Conservation (phyloP, 1,140 invertebrate species). For the Ostrea edulis region DNA sequence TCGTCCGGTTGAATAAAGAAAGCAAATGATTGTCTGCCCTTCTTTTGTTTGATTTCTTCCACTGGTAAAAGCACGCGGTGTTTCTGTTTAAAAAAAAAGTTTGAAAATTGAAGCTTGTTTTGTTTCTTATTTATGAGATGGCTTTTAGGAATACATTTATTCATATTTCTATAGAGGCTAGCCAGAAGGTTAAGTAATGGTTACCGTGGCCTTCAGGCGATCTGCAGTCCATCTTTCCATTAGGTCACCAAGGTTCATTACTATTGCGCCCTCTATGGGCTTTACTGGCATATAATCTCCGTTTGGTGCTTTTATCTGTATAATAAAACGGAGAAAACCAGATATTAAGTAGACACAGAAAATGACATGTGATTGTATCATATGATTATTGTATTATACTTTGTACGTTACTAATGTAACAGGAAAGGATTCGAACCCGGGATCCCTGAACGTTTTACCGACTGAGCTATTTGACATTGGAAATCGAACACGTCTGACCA, state of each 20-base stretch:
- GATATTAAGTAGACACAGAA: neutral
- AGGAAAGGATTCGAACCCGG: no score
- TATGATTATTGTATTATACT: no score
- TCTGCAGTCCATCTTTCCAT: constrained; percentile 62
- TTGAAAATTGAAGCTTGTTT: no score
- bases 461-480: no score
- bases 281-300: constrained; percentile 49
- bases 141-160: no score
- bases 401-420: no score
- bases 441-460: no score
- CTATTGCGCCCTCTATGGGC: constrained; percentile 50
- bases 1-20: constrained; percentile 89
- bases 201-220: constrained; percentile 39
- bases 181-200: no score
- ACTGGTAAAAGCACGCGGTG: constrained; percentile 87
- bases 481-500: no score
- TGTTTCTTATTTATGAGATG: no score
- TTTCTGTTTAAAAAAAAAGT: constrained; percentile 77
- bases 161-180: no score
- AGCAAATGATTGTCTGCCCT: constrained; percentile 86
- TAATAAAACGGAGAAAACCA: neutral
- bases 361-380: no score
- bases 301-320: constrained; percentile 38
- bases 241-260: constrained; percentile 57
- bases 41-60: constrained; percentile 82